Percentiles rank a stretch among this genome's conserved stretches.
phyloP scores from a whole-genome alignment of 2,797 vertebrate genomes.

The Peromyscus attwateri region DNA sequence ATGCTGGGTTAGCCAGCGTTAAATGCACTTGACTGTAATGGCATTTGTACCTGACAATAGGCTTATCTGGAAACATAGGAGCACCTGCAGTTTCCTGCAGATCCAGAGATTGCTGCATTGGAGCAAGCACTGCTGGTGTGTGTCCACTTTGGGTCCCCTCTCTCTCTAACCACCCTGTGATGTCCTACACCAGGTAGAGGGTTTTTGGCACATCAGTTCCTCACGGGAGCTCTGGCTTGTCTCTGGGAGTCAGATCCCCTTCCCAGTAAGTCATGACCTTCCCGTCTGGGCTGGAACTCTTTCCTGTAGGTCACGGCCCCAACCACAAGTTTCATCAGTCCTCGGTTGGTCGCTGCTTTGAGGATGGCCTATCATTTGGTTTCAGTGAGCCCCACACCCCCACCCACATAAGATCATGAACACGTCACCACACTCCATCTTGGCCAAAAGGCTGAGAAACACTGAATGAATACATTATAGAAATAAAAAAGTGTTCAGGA shows the following conservation, averaged over 20 bases:
- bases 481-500: accelerated
- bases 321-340: not conserved
- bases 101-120: not conserved
- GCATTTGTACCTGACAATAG: not conserved
- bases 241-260: not conserved
- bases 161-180: not conserved
- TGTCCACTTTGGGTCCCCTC: not conserved
- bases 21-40: not conserved
- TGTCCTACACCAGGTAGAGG: not conserved
- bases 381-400: not conserved
- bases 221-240: not conserved
- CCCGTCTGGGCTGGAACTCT: not conserved
- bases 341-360: not conserved
- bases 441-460: not conserved
- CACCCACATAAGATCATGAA: not conserved
- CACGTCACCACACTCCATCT: not conserved
- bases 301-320: not conserved
- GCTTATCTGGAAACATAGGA: not conserved
- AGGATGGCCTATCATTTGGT: not conserved
- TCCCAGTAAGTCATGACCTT: not conserved
- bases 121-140: not conserved
- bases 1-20: not conserved
- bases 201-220: not conserved
- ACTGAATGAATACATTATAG: not conserved
- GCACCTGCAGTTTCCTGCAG: not conserved